Base-by-base conservation (phyloP, 2,797 vertebrate genomes). In the Sardinella longiceps region DNA sequence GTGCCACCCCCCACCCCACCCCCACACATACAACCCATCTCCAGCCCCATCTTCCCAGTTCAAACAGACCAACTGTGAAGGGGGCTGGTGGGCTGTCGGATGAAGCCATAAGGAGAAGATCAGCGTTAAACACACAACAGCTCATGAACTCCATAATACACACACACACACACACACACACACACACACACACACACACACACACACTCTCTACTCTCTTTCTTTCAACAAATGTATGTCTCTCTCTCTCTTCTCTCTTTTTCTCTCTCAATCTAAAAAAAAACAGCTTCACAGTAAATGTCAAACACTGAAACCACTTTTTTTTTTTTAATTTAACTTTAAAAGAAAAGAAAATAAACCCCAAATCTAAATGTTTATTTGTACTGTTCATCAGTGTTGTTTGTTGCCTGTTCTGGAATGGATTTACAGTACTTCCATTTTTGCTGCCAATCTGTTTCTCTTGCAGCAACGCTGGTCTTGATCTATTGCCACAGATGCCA, bases 61-160 rank as follows among this genome's bases (percentile, higher is more conserved):
- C 66, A 88, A 88, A 88, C 81, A 87, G 4, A 28, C 30, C 66
- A 74, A 74, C 66, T 74, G 66, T 74, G 66, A 39, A 74, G 18
- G 80, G n/a, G 74, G 80, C 43, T 48, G 50, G 60, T 60, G 53
- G 51, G 51, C 12, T 48, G 2, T 53, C n/a, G 86, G 84, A 88
- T 88, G 77, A 86, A 88, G 83, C 81, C 7, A 2, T 80, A 83
- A 86, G 30, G 80, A 30, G 30, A 37, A 5, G 66, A 83, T 20
- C 53, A 83, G 74, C n/a, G 58, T 70, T 86, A 66, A 84, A 86
- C 82, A 84, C 81, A 80, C 48, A 74, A 30, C 66, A 74, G 66
- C 66, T 30, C 28, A 30, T 70, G 63, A 74, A 66, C 66, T 74
- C 30, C 33, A 74, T 14, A 74, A 37, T 74, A 74, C 33, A 39